Conservation (phyloP, 1,140 invertebrate species). For the Drosophila paulistorum region DNA sequence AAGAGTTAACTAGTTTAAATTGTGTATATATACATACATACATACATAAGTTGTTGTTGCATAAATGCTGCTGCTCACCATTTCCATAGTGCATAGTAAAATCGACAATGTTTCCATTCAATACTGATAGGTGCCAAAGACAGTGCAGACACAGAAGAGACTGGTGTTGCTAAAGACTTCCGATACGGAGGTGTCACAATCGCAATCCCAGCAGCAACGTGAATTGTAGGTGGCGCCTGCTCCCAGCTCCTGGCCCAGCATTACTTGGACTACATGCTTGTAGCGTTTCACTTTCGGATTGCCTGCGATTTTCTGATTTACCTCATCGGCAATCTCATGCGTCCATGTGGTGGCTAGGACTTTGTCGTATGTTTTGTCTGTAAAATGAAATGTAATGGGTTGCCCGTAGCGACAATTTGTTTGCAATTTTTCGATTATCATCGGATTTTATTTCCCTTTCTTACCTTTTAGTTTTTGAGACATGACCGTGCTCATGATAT, state of each 20-base stretch:
- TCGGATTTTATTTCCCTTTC: neutral
- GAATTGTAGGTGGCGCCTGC: slow-evolving; percentile 61
- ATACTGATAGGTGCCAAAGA: slow-evolving; percentile 70
- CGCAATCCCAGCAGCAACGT: slow-evolving; percentile 71
- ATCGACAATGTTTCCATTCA: slow-evolving; percentile 28
- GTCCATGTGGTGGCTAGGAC: slow-evolving; percentile 59
- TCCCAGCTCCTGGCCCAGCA: slow-evolving; percentile 68
- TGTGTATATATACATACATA: slow-evolving; percentile 42
- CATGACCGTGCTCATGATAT: slow-evolving; percentile 61
- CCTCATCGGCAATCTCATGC: slow-evolving; percentile 63
- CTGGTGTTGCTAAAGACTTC: slow-evolving; percentile 69
- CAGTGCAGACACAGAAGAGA: slow-evolving; percentile 69
- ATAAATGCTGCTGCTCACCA: slow-evolving; percentile 54
- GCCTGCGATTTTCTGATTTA: slow-evolving; percentile 62
- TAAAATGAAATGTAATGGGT: slow-evolving; percentile 7
- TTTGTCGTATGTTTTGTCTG: slow-evolving; percentile 66
- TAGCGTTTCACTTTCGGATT: slow-evolving; percentile 62
- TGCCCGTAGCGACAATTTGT: slow-evolving; percentile 45
- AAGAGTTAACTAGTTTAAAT: slow-evolving; percentile 33
- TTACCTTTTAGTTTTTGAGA: slow-evolving; percentile 63
- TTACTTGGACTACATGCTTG: slow-evolving; percentile 72
- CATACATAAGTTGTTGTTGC: slow-evolving; percentile 30
- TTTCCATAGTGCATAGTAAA: slow-evolving; percentile 36
- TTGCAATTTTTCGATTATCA: slow-evolving; percentile 1
- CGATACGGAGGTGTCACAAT: slow-evolving; percentile 66